Base-by-base conservation (phyloP, 2,113 vertebrate species). In the Hipposideros armiger region DNA sequence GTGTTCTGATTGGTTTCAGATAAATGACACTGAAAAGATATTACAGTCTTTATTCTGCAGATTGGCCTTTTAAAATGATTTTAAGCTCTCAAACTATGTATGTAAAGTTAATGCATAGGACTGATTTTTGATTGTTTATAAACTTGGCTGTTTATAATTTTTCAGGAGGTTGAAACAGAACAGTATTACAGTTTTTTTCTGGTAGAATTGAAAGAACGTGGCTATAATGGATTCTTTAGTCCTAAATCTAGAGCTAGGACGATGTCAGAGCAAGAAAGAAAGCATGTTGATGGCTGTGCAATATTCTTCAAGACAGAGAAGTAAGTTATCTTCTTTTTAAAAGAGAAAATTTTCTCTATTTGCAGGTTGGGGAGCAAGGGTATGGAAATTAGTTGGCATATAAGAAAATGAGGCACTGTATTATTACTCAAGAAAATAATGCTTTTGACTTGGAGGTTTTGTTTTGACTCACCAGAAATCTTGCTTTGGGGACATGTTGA, bases 141-240 rank as follows among this genome's bases (percentile, higher is more conserved):
- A 97, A 36, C 82, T 96, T 89, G 97, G 77, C 90, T 97, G 16
- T 97, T 98, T 97, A 58, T 5, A 69, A 97, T 96, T 98, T 98
- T 97, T 82, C 94, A 99, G 99, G 99, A 99, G 98, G 99, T 99
- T 84, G 99, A 99, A 98, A 99, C 99, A 0, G 99, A 99, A 97
- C 99, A 99, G 98, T 99, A 99, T 99, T 99, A 99, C 98, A 99
- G 97, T 97, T 99, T 99, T 98, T 99, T 99, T 98, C 98, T 99
- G 98, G 99, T 99, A 77, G 99, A 99, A 98, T 94, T 99, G 97
- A 99, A 99, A 97, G 99, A 99, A 97, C 99, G 99, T 96, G 99
- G 99, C 88, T 99, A 99, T 40, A 99, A 99, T 92, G 99, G 99
- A 92, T 99, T 99, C 98, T 99, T 99, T 98, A 99, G 99, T 98